Evolutionary conservation across 2,888 invertebrate species (phyloP), one percentile per base, ranked within the genome.

Genomic region (Drosophila maculinotata): DNA sequence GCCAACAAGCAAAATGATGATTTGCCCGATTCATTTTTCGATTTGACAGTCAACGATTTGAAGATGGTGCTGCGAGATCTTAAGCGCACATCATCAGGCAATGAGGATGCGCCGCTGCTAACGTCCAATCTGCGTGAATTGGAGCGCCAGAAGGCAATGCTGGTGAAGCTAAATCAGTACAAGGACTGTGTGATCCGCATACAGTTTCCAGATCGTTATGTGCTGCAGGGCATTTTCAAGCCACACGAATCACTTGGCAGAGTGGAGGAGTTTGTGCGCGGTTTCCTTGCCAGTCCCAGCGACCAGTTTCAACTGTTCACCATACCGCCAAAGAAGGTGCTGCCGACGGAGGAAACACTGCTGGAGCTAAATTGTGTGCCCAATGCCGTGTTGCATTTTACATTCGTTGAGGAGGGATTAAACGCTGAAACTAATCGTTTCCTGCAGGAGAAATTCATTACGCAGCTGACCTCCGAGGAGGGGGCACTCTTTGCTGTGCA

Each of bases 1-100:
- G 92, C 93, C 25, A 93, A 94, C 86, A 93, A 94, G 31, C 92
- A 94, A 58, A 89, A 91, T 10, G 95, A 95, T 48, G 96, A 97
- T 56, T 91, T 95, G 31, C 95, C 96, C 0, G 97, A 98, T 91
- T 96, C 96, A 47, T 98, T 98, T 91, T 98, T 96, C 90, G 96
- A 97, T 68, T 91, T 98, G 36, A 96, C 96, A 1, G 93, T 96
- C 38, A 94, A 95, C 58, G 98, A 98, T 92, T 94, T 97, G 0
- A 94, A 94, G 83, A 93, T 93, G 87, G 92, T 98, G 58, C 93
- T 96, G 56, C 93, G 94, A 51, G 97, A 97, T 86, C 93, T 96
- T 28, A 95, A 95, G 85, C 93, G 94, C 83, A 92, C 93, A 35
- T 91, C 95, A 3, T 90, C 93, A 26, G 93, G 94, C 51, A 89